These are phyloP conservation scores for Carassius gibelio DNA, from an alignment of 2,113 vertebrate species.

Conservation along the genomic window DNA sequence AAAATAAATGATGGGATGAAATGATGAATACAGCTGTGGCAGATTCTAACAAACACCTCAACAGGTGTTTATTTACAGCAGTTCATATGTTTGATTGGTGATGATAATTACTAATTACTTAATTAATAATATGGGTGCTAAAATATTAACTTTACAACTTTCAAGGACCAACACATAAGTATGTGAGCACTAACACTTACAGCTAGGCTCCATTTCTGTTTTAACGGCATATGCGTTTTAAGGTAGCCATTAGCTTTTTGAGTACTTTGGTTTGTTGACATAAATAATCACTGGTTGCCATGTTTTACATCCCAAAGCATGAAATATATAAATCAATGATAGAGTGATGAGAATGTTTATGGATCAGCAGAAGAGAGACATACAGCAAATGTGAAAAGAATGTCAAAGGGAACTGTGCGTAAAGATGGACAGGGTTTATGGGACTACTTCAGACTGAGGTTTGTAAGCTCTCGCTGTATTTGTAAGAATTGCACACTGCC, in stretches of 20 bases:
- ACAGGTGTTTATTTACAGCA: background rate
- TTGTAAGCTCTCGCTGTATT: conserved; percentile 50
- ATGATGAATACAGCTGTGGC: background rate
- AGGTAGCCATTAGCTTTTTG: background rate
- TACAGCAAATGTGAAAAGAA: conserved; percentile 3
- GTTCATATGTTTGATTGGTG: background rate
- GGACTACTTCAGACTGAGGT: background rate
- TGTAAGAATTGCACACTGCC: conserved; percentile 66
- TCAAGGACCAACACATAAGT: background rate
- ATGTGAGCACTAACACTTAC: background rate
- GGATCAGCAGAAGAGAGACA: conserved; percentile 9
- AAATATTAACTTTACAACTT: background rate
- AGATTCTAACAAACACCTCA: background rate
- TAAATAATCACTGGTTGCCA: background rate
- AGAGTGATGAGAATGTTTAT: conserved; percentile 25
- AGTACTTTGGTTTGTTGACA: background rate
- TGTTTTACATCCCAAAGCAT: conserved; percentile 8
- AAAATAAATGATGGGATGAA: background rate
- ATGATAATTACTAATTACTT: background rate
- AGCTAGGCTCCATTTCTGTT: background rate
- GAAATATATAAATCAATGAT: conserved; percentile 6
- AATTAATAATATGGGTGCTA: background rate
- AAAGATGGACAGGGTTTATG: background rate
- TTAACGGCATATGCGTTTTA: background rate
- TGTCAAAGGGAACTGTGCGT: background rate